Percentiles rank a stretch among this genome's conserved stretches.
Evolutionary conservation across 1,140 invertebrate species (phyloP).

Genomic region (Heliconius eleuchia): DNA sequence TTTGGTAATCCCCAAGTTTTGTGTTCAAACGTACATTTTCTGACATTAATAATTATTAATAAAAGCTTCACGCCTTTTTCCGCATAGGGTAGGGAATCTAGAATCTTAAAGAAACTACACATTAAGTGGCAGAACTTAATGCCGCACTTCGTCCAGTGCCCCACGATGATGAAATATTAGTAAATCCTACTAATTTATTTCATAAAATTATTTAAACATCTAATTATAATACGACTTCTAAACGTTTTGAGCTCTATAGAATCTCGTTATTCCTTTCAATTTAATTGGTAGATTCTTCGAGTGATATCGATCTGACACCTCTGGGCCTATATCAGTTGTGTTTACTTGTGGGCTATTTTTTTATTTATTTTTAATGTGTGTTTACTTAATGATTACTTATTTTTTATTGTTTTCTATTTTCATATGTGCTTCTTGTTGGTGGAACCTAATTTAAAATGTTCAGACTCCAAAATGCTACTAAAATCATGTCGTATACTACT

Average conservation of each 20-base stretch:
- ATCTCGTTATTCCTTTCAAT: conserved; percentile 58
- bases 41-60: no score
- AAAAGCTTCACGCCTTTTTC: no score
- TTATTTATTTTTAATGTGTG: background rate
- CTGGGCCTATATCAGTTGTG: conserved; percentile 31
- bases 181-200: background rate
- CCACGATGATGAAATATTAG: no score
- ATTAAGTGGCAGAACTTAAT: no score
- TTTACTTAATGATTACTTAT: background rate
- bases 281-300: conserved; percentile 73
- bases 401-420: conserved; percentile 4
- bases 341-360: conserved; percentile 4
- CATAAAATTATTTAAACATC: background rate
- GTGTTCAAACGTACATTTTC: no score
- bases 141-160: no score
- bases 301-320: conserved; percentile 61
- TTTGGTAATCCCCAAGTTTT: no score
- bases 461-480: no score
- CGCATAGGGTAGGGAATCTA: no score
- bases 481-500: no score
- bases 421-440: background rate
- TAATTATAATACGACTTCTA: background rate
- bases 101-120: no score
- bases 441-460: no score
- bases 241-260: conserved; percentile 31